These are phyloP conservation scores for Nixonia krombeini DNA, from an alignment of 1,140 invertebrate genomes.

Conservation along the genomic window DNA sequence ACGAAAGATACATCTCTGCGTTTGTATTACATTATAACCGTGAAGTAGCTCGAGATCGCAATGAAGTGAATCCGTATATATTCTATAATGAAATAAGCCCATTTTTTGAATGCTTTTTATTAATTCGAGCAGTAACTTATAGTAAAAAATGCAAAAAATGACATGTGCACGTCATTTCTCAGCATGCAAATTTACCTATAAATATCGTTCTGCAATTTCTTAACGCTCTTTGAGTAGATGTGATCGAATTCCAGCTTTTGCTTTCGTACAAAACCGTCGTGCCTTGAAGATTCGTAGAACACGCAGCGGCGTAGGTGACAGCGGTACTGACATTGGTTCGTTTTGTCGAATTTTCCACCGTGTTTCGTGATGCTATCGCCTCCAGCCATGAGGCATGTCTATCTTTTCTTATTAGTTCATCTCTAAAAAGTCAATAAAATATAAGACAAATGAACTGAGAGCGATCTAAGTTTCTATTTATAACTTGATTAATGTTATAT, in stretches of 20 bases:
- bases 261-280: conserved; percentile 53
- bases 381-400: conserved; percentile 69
- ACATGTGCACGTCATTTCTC: too few relatives aligned
- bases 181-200: conserved; percentile 52
- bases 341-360: conserved; percentile 63
- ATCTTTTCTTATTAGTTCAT: conserved; percentile 61
- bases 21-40: conserved; percentile 61
- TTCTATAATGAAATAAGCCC: conserved; percentile 63
- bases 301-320: conserved; percentile 45
- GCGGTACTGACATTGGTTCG: conserved; percentile 44
- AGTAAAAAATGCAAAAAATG: too few relatives aligned
- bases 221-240: conserved; percentile 50
- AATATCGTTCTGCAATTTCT: conserved; percentile 56
- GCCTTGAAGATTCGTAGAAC: conserved; percentile 36
- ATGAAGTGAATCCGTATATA: conserved; percentile 67
- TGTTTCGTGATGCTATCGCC: conserved; percentile 57
- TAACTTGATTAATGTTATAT: too few relatives aligned
- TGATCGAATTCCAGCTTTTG: conserved; percentile 47
- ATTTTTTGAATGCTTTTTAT: neutral
- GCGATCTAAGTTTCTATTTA: neutral
- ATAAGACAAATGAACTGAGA: conserved; percentile 2
- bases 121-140: too few relatives aligned
- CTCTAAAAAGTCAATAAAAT: conserved; percentile 48
- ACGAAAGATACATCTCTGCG: conserved; percentile 67
- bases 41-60: conserved; percentile 69